Evolutionary conservation across 2,888 invertebrate species (phyloP).

Genomic region (Pollenia amentaria): DNA sequence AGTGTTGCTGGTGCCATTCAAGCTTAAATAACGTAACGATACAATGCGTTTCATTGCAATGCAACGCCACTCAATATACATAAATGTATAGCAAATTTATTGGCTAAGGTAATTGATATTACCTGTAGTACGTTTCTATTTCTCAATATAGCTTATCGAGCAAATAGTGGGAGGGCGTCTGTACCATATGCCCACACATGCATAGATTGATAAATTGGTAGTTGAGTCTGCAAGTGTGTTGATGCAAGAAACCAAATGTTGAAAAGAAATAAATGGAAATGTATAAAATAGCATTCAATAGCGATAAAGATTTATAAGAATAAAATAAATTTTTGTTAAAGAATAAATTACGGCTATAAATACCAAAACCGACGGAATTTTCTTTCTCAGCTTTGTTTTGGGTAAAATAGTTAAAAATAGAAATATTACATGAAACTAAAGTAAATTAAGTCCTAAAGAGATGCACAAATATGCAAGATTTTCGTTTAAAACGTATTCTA

Average conservation of each 20-base stretch:
- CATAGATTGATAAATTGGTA: slow-evolving; percentile 29
- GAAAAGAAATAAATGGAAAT: not conserved
- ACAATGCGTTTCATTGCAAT: slow-evolving; percentile 27
- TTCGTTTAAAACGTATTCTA: too few species aligned
- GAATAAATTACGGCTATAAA: slow-evolving; percentile 30
- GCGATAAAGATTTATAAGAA: slow-evolving; percentile 10
- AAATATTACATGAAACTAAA: not conserved
- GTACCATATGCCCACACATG: not conserved
- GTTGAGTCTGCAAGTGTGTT: slow-evolving; percentile 8
- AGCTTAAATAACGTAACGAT: not conserved
- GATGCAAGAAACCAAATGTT: slow-evolving; percentile 36
- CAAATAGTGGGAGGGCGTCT: not conserved
- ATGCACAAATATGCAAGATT: too few species aligned
- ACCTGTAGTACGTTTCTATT: slow-evolving; percentile 42
- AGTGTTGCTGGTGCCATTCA: not conserved
- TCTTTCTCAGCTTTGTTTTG: not conserved
- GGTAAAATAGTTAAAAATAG: not conserved
- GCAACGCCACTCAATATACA: slow-evolving; percentile 5
- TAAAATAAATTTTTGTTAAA: slow-evolving; percentile 33
- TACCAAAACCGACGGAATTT: not conserved
- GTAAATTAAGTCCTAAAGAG: too few species aligned
- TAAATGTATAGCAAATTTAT: slow-evolving; percentile 40
- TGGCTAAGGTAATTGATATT: slow-evolving; percentile 51
- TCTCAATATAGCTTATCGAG: slow-evolving; percentile 23
- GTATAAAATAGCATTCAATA: not conserved